Evolutionary conservation across 2,113 vertebrate species (phyloP), one percentile per base, ranked within the genome.

Genomic region (Thomomys bottae): DNA sequence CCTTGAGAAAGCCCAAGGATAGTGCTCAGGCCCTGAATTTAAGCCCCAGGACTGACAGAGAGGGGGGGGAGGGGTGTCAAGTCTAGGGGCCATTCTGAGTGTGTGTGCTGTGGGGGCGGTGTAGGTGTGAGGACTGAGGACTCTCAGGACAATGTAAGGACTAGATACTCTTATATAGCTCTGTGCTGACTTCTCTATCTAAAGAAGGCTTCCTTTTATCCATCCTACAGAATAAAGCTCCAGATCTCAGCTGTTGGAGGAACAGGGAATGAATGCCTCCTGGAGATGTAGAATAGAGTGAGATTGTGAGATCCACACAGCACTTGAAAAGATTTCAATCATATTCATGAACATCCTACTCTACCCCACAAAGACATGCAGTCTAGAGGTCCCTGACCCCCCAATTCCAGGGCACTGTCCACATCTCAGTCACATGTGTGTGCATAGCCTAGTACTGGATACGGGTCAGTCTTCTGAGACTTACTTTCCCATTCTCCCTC

Each of bases 31-130:
- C n/a, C n/a, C n/a, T n/a, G n/a, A n/a, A n/a, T n/a, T n/a, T n/a
- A n/a, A n/a, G n/a, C n/a, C n/a, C n/a, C n/a, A n/a, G n/a, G n/a
- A n/a, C n/a, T n/a, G n/a, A n/a, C n/a, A n/a, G n/a, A n/a, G n/a
- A n/a, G n/a, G n/a, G n/a, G n/a, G n/a, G n/a, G n/a, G n/a, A n/a
- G n/a, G n/a, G n/a, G n/a, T n/a, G n/a, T n/a, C n/a, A n/a, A n/a
- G 3, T 21, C 32, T 21, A 10, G 64, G 24, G 34, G 15, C 2
- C 5, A 5, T 0, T 8, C 8, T 1, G 32, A 38, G 28, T 10
- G 0, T 26, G n/a, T n/a, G n/a, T n/a, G n/a, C n/a, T n/a, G n/a
- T n/a, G n/a, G n/a, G n/a, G n/a, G n/a, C n/a, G n/a, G n/a, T n/a
- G n/a, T n/a, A n/a, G 8, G 36, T 3, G 3, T 30, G 57, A 30